Evolutionary conservation across 1,140 invertebrate species (phyloP).

Genomic region (Bombus sylvicola): DNA sequence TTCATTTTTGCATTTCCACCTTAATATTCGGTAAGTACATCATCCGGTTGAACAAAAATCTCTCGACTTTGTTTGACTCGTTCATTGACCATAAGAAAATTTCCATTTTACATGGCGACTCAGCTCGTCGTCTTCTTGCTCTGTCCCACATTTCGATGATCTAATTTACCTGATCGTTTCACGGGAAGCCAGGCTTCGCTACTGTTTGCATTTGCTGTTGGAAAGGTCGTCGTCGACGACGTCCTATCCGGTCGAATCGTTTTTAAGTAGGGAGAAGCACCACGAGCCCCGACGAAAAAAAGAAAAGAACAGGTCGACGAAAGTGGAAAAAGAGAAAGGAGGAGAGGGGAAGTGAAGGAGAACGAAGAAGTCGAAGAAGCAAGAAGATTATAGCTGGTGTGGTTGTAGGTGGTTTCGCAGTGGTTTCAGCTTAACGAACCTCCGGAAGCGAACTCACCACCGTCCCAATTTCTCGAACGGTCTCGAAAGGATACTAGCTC

Average conservation of each 20-base stretch:
- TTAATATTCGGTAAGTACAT: neutral
- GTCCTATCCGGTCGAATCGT: neutral
- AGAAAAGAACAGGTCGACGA: neutral
- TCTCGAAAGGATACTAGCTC: conserved; percentile 70
- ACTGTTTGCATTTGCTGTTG: conserved; percentile 21
- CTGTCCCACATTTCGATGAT: neutral
- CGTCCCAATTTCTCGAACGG: conserved; percentile 73
- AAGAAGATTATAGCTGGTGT: conserved; percentile 53
- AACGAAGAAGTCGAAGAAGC: conserved; percentile 16
- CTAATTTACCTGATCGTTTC: conserved; percentile 33
- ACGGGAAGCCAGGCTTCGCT: neutral
- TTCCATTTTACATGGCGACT: conserved; percentile 1
- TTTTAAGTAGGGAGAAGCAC: neutral
- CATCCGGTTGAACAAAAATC: neutral
- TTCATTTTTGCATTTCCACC: neutral
- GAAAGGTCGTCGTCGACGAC: neutral
- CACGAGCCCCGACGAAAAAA: too few species aligned
- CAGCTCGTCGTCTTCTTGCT: neutral
- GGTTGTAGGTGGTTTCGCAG: conserved; percentile 64
- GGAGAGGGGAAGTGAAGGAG: neutral
- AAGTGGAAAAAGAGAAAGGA: neutral
- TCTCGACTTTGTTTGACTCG: neutral
- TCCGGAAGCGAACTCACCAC: conserved; percentile 65
- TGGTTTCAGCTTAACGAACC: conserved; percentile 73
- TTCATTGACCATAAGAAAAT: neutral